Conservation (phyloP, 2,113 vertebrate genomes). For the Dicrurus megarhynchus region DNA sequence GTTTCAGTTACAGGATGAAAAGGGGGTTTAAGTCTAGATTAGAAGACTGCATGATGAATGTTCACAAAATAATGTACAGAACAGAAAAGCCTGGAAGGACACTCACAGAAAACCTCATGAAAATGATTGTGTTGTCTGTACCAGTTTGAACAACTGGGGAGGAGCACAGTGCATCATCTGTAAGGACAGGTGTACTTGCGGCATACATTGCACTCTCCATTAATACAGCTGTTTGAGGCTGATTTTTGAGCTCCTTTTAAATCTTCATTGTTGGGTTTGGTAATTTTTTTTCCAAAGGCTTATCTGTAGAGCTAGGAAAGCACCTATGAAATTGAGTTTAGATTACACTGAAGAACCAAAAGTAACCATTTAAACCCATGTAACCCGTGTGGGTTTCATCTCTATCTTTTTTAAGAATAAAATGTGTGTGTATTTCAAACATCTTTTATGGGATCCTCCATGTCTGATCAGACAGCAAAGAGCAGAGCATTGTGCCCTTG, state of each 20-base stretch:
- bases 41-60: background rate
- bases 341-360: background rate
- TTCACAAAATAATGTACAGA: background rate
- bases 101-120: background rate
- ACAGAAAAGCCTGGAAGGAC: background rate
- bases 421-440: background rate
- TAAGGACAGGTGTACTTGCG: background rate
- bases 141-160: background rate
- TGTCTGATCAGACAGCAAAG: background rate
- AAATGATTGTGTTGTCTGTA: background rate
- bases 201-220: background rate
- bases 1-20: background rate
- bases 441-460: background rate
- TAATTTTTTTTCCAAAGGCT: rapidly evolving
- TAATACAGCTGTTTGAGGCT: background rate
- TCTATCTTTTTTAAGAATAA: background rate
- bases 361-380: background rate
- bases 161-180: background rate
- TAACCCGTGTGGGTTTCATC: background rate
- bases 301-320: background rate
- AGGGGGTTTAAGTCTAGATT: background rate
- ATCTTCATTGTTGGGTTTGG: background rate
- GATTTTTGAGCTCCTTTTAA: background rate
- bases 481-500: background rate
- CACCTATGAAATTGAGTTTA: background rate